phyloP scores from a whole-genome alignment of 1,140 invertebrate genomes.

The Babylonia areolata region DNA sequence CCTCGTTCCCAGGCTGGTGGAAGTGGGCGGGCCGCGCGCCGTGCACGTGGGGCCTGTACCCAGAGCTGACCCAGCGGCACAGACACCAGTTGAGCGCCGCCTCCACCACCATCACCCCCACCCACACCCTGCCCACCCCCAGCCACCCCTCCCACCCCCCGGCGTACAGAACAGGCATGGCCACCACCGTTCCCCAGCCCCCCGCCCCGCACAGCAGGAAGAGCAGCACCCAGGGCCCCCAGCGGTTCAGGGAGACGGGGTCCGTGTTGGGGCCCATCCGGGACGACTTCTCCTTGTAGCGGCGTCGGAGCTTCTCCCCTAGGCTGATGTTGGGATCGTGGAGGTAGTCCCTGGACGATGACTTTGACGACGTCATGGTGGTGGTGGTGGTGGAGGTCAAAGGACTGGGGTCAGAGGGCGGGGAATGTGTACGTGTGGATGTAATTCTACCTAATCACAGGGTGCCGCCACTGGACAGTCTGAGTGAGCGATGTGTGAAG shows the following conservation, averaged over 20 bases:
- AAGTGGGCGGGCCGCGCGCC: slow-evolving; percentile 37
- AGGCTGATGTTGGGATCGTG: slow-evolving; percentile 1
- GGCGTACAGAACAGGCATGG: slow-evolving; percentile 32
- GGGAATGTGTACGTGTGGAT: too few relatives aligned
- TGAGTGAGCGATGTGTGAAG: too few relatives aligned
- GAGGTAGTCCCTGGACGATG: not conserved
- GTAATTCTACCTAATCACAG: too few relatives aligned
- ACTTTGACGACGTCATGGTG: too few relatives aligned
- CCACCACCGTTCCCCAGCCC: slow-evolving; percentile 24
- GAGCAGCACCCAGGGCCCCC: slow-evolving; percentile 18
- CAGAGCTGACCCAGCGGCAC: slow-evolving; percentile 39
- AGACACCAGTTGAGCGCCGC: slow-evolving; percentile 48
- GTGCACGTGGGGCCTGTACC: slow-evolving; percentile 44
- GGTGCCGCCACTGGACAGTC: too few relatives aligned
- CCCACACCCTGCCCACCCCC: slow-evolving; percentile 8
- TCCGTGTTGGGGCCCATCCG: not conserved
- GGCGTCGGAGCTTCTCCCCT: not conserved
- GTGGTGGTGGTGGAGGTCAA: too few relatives aligned
- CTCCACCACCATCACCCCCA: slow-evolving; percentile 45
- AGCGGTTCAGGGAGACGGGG: slow-evolving; percentile 11
- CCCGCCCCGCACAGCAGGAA: slow-evolving; percentile 2
- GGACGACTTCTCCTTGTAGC: not conserved
- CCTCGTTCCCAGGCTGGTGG: not conserved
- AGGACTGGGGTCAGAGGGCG: too few relatives aligned
- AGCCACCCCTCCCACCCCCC: not conserved